These are phyloP conservation scores for Drosophila insularis DNA, from an alignment of 1,140 invertebrate species.

Conservation along the genomic window DNA sequence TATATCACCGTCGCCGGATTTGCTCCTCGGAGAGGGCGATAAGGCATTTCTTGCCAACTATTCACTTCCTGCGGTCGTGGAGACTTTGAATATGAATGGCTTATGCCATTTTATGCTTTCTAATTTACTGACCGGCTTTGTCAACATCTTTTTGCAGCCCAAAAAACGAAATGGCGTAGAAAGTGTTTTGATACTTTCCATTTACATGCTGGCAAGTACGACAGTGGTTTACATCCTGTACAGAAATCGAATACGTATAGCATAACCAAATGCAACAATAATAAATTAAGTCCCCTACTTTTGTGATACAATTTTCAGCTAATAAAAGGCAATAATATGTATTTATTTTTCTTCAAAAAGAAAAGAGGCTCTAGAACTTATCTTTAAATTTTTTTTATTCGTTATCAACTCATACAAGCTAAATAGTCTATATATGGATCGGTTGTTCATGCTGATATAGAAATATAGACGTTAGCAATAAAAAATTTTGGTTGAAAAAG, in stretches of 20 bases:
- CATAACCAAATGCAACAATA: slow-evolving; percentile 29
- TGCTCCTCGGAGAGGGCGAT: slow-evolving; percentile 1
- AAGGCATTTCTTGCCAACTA: background rate
- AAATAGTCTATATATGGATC: no score
- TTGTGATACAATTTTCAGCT: slow-evolving; percentile 19
- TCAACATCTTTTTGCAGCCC: slow-evolving; percentile 59
- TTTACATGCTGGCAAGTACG: slow-evolving; percentile 50
- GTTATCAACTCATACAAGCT: no score
- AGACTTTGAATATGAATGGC: slow-evolving; percentile 63
- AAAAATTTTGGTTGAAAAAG: background rate
- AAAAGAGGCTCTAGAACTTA: no score
- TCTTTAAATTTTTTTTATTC: no score
- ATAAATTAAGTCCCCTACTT: background rate
- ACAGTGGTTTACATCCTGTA: slow-evolving; percentile 48
- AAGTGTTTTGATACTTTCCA: slow-evolving; percentile 44
- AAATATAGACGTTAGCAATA: no score
- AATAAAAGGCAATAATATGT: background rate
- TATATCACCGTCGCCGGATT: background rate
- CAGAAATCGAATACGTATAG: slow-evolving; percentile 54
- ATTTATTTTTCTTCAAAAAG: background rate
- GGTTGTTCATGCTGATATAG: no score
- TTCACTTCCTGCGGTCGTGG: slow-evolving; percentile 40
- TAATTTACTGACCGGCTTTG: slow-evolving; percentile 64
- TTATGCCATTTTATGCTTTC: slow-evolving; percentile 58
- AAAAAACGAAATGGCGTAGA: slow-evolving; percentile 20